Percentiles rank a stretch among this genome's conserved stretches.
These are phyloP conservation scores for Vanessa tameamea DNA, from an alignment of 1,140 invertebrate species.

Conservation along the genomic window DNA sequence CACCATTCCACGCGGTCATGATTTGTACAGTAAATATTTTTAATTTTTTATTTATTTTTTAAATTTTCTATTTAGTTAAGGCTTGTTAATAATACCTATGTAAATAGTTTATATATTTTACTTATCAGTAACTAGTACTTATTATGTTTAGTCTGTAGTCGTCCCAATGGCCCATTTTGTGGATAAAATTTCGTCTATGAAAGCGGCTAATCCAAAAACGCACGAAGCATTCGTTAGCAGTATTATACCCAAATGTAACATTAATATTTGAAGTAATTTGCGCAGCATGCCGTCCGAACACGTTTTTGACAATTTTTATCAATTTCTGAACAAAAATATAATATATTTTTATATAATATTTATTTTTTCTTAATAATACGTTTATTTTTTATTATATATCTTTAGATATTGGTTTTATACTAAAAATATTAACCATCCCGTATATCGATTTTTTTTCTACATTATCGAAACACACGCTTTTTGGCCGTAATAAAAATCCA, in stretches of 20 bases:
- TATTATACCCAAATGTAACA: constrained; percentile 5
- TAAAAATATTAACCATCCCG: no score
- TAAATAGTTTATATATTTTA: no score
- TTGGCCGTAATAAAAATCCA: no score
- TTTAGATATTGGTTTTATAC: no score
- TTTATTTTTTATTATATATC: no score
- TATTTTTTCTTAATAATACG: neutral
- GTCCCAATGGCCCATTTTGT: neutral
- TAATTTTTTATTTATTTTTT: no score
- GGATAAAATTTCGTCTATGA: neutral
- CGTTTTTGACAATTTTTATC: neutral
- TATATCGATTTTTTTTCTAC: no score
- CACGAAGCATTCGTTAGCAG: neutral
- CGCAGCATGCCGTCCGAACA: neutral
- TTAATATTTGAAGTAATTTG: constrained; percentile 1
- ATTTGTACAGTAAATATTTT: no score
- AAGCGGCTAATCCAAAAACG: neutral
- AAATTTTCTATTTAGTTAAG: no score
- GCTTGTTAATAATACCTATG: no score
- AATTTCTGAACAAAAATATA: neutral
- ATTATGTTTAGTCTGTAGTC: neutral
- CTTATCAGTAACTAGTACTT: neutral
- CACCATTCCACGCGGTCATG: no score
- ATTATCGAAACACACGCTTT: no score
- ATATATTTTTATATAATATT: neutral